phyloP scores from a whole-genome alignment of 2,797 vertebrate species.

The Sebastes hubbsi region DNA sequence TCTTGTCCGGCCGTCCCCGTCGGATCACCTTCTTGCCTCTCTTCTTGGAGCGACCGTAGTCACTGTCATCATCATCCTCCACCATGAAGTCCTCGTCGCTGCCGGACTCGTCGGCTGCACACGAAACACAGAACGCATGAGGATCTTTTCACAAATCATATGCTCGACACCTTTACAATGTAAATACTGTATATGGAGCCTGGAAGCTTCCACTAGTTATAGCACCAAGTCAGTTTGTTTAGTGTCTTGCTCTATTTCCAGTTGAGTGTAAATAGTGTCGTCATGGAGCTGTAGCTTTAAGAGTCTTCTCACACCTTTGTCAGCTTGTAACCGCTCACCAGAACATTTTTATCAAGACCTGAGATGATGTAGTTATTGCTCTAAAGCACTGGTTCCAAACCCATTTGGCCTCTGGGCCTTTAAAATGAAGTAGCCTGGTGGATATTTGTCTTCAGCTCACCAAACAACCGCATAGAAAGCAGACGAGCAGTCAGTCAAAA shows the following conservation, averaged over 20 bases:
- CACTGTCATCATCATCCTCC: slow-evolving; percentile 98
- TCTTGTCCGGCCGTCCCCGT: slow-evolving; percentile 93
- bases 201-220: neutral
- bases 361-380: neutral
- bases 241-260: neutral
- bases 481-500: neutral
- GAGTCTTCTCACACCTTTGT: neutral
- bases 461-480: neutral
- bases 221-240: neutral
- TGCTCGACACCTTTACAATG: neutral
- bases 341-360: neutral
- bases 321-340: neutral
- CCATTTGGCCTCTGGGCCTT: neutral
- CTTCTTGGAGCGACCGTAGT: slow-evolving; percentile 98
- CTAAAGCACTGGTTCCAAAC: neutral
- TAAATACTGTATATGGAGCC: neutral
- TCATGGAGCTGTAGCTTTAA: neutral
- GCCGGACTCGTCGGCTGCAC: slow-evolving; percentile 83
- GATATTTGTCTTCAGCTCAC: neutral
- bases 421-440: neutral
- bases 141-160: neutral
- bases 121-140: accelerated
- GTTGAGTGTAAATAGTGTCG: neutral
- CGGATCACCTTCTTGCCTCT: slow-evolving; percentile 95
- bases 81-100: slow-evolving; percentile 98